These are phyloP conservation scores for Aspidiotus destructor DNA, from an alignment of 2,888 invertebrate genomes.

Conservation along the genomic window DNA sequence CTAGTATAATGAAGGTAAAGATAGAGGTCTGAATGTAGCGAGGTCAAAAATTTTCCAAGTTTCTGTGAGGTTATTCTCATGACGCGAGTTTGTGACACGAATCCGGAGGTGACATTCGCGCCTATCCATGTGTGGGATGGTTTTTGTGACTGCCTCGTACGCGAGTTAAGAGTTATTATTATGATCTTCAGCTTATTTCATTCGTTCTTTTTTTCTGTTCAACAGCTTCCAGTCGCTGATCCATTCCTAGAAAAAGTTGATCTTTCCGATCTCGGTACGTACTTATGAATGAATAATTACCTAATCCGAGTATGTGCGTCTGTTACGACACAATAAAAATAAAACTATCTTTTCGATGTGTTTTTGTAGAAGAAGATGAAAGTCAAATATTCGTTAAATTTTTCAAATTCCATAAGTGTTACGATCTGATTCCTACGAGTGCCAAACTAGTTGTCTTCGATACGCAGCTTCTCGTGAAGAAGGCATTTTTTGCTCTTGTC, in stretches of 20 bases:
- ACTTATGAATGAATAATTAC: background rate
- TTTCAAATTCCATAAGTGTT: conserved; percentile 99
- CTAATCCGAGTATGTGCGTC: background rate
- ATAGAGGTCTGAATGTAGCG: too few species aligned
- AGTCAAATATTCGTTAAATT: conserved; percentile 96
- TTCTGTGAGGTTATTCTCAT: too few species aligned
- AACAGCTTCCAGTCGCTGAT: conserved; percentile 80
- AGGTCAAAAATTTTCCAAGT: too few species aligned
- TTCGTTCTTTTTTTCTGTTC: conserved; percentile 38
- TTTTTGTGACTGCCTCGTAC: too few species aligned
- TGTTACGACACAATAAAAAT: too few species aligned
- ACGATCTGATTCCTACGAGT: conserved; percentile 98
- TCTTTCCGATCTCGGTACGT: conserved; percentile 66
- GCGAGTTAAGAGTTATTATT: too few species aligned
- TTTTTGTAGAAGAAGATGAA: conserved; percentile 80
- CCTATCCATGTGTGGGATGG: too few species aligned
- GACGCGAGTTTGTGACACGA: too few species aligned
- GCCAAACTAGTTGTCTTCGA: conserved; percentile 99
- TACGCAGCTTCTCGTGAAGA: conserved; percentile 93
- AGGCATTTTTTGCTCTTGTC: conserved; percentile 98
- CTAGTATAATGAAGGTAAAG: too few species aligned
- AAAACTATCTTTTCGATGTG: too few species aligned
- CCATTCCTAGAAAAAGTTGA: conserved; percentile 82
- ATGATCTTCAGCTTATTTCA: too few species aligned
- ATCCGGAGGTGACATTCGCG: too few species aligned